Base-by-base conservation (phyloP, 1,140 invertebrate genomes). In the Pectinophora gossypiella region DNA sequence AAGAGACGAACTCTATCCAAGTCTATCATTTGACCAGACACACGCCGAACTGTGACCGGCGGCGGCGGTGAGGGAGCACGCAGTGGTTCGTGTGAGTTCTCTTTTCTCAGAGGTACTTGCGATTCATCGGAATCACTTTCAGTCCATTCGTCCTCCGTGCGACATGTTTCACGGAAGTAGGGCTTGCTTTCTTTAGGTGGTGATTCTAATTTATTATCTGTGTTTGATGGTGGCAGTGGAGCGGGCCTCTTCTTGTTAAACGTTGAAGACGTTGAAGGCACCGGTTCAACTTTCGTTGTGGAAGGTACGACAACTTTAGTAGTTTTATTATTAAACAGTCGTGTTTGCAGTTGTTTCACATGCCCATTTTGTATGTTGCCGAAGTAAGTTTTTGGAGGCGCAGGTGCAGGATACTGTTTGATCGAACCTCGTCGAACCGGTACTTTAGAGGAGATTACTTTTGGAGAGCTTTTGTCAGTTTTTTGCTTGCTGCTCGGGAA, bases 131-230 rank as follows among this genome's bases (percentile, higher is more conserved):
- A 75, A 51, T 90, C 89, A 43, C 76, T 83, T 7, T 88, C 86
- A 0, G 89, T 83, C 65, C 89, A 90, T 60, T 91, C 89, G 53
- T 91, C 90, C 71, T 91, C 90, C 18, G 89, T 91, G 42, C 90
- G 88, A 65, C 90, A 91, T 12, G 90, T 90, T 66, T 91, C 90
- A 19, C 87, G 79, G 68, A 91, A 91, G 54, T 68, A 88, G 48
- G 70, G 68, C 43, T 77, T 76, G 54, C 79, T 81, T 51, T 80
- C 66, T 53, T 71, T 75, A 55, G 47, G 19, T 38, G 69, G 51
- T 15, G 54, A 21, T 40, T 48, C 42, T 21, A 59, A 49, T 59
- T 68, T 66, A 19, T 51, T 40, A 36, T 66, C 40, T 38, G 42
- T 23, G 38, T 47, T 42, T 12, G 51, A 48, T 32, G 80, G 79